These are phyloP conservation scores for Hemistola chrysoprasaria DNA, from an alignment of 2,888 invertebrate species.

Conservation along the genomic window DNA sequence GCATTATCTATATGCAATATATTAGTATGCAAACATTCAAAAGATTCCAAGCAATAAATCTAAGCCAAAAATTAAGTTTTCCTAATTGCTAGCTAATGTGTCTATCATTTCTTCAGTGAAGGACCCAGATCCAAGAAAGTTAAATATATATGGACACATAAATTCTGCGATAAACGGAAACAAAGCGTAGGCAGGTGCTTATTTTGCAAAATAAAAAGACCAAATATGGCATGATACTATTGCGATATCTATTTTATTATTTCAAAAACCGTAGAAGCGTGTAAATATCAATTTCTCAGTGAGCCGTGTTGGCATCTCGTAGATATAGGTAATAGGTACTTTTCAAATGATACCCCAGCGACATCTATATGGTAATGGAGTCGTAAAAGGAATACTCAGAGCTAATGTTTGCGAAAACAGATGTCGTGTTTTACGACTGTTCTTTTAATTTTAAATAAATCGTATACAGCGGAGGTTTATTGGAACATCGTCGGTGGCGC, in stretches of 20 bases:
- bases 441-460: conserved; percentile 50
- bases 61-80: too few species aligned
- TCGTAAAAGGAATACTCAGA: conserved; percentile 46
- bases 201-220: conserved; percentile 41
- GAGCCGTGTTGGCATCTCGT: conserved; percentile 21
- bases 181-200: conserved; percentile 54
- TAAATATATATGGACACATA: conserved; percentile 36
- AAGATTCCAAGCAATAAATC: too few species aligned
- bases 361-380: conserved; percentile 47
- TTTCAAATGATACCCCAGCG: conserved; percentile 30
- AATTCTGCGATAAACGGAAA: conserved; percentile 36
- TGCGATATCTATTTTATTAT: conserved; percentile 51
- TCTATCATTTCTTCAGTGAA: too few species aligned
- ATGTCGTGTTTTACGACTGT: conserved; percentile 49
- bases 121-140: conserved; percentile 10
- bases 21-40: too few species aligned
- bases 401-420: conserved; percentile 52
- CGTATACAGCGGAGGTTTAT: conserved; percentile 34
- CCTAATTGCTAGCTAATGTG: too few species aligned
- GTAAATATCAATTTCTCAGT: conserved; percentile 37
- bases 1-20: too few species aligned
- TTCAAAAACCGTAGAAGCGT: conserved; percentile 19
- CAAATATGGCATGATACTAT: conserved; percentile 52
- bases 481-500: conserved; percentile 38
- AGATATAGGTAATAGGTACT: conserved; percentile 20